A percentile compares a stretch with the other conserved stretches of the same genome.
These are phyloP conservation scores for Molothrus aeneus DNA, from an alignment of 2,797 vertebrate species.

Conservation along the genomic window DNA sequence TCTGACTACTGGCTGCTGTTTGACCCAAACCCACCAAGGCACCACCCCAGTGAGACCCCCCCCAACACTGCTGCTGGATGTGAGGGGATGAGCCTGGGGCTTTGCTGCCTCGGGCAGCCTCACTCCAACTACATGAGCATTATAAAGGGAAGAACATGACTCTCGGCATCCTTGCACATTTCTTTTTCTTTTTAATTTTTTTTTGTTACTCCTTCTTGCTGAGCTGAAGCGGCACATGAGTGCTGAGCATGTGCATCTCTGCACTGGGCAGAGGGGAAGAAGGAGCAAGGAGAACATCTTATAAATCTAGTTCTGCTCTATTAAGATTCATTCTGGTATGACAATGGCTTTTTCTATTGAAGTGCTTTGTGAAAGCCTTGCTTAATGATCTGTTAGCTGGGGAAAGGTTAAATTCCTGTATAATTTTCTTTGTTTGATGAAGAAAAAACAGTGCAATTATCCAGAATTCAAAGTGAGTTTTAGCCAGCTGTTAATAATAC, in stretches of 20 bases:
- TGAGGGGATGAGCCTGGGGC: rapidly evolving
- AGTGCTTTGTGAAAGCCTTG: conserved; percentile 39
- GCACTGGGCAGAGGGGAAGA: background rate
- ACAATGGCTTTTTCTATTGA: conserved; percentile 53
- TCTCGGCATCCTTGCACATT: background rate
- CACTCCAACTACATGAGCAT: background rate
- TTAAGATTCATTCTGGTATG: conserved; percentile 40
- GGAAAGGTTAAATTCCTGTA: conserved; percentile 58
- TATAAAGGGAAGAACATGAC: background rate
- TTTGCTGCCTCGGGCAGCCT: background rate
- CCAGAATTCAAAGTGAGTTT: conserved; percentile 48
- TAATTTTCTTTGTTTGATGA: conserved; percentile 55
- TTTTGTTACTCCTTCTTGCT: background rate
- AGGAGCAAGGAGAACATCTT: background rate
- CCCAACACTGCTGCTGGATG: background rate
- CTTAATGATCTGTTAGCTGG: conserved; percentile 65
- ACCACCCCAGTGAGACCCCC: too few relatives aligned
- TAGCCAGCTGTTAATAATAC: conserved; percentile 70
- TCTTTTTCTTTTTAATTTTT: background rate
- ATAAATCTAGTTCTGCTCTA: conserved; percentile 58
- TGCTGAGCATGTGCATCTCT: background rate
- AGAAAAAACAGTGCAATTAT: conserved; percentile 62
- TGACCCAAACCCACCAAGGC: background rate
- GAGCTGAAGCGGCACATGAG: background rate
- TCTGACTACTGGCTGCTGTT: background rate